These are phyloP conservation scores for Cenopis cana DNA, from an alignment of 2,888 invertebrate genomes.

Conservation along the genomic window DNA sequence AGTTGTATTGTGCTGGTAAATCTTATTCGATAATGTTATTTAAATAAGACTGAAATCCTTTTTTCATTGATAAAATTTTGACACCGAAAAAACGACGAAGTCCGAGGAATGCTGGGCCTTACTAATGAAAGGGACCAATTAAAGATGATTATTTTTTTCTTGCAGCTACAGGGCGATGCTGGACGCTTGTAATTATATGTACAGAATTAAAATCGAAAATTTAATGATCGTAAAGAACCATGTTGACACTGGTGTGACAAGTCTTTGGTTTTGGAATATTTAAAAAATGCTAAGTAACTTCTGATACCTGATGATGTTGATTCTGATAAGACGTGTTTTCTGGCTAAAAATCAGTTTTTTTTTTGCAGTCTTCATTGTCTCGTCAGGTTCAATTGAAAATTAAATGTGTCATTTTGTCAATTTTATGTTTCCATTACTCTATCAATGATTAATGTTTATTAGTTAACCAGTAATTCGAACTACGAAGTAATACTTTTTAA, in stretches of 20 bases:
- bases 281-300: background rate
- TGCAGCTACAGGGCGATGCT: conserved; percentile 69
- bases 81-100: conserved; percentile 79
- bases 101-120: conserved; percentile 76
- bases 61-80: conserved; percentile 84
- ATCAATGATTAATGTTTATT: background rate
- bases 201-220: conserved; percentile 30
- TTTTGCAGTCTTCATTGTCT: too few species aligned
- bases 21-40: conserved; percentile 73
- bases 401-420: too few species aligned
- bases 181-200: conserved; percentile 36
- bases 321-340: too few species aligned
- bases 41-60: conserved; percentile 83
- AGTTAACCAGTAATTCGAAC: background rate
- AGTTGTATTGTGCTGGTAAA: conserved; percentile 43
- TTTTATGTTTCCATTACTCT: background rate
- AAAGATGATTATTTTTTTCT: conserved; percentile 82
- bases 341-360: background rate
- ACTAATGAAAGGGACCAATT: conserved; percentile 85
- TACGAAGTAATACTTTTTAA: too few species aligned
- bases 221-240: conserved; percentile 18
- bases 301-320: too few species aligned
- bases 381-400: too few species aligned
- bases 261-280: conserved; percentile 12
- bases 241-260: conserved; percentile 26